Percentiles rank a stretch among this genome's conserved stretches.
Conservation (phyloP, 2,113 vertebrate species). For the Struthio camelus region DNA sequence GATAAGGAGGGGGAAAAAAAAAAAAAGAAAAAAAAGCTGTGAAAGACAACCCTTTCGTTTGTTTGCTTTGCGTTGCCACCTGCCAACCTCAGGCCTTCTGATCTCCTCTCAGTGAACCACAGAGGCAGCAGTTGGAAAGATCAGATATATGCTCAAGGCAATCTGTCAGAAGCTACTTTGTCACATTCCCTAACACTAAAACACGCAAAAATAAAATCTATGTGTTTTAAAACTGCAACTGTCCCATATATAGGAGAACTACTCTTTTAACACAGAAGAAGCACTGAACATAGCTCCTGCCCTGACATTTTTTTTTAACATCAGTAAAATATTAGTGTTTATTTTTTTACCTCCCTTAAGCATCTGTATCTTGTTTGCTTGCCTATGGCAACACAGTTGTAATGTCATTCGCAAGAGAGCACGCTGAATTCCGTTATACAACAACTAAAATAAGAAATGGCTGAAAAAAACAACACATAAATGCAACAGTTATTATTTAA, state of each 20-base stretch:
- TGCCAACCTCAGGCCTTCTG: conserved; percentile 41
- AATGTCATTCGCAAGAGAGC: not conserved
- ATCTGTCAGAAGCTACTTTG: conserved; percentile 56
- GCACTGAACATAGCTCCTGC: accelerated
- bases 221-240: not conserved
- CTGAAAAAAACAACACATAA: not conserved
- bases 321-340: not conserved
- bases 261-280: not conserved
- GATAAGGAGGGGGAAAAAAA: not conserved
- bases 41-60: conserved; percentile 5
- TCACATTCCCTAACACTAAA: conserved; percentile 16
- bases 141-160: conserved; percentile 16
- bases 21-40: not conserved
- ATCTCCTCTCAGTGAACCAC: conserved; percentile 40
- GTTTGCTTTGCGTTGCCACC: conserved; percentile 32
- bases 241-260: not conserved
- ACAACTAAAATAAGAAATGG: not conserved
- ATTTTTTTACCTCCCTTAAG: not conserved
- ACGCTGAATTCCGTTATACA: not conserved
- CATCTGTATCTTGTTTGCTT: conserved; percentile 14
- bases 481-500: not conserved
- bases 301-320: not conserved
- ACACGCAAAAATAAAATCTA: not conserved
- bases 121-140: conserved; percentile 41
- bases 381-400: not conserved